Conservation (phyloP, 1,140 invertebrate species). For the Neelides sp. region DNA sequence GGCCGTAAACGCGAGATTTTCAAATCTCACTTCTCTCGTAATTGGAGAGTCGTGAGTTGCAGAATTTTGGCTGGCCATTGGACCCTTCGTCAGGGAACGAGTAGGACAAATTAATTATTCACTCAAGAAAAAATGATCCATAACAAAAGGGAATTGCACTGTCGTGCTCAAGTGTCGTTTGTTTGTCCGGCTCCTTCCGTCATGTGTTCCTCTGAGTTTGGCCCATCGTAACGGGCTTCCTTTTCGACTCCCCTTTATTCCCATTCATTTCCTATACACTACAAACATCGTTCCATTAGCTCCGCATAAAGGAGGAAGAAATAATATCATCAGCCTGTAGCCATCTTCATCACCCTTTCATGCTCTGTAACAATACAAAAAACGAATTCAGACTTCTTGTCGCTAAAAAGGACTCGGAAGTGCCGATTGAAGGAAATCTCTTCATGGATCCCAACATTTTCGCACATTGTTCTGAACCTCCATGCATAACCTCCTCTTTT, state of each 20-base stretch:
- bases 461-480: no score
- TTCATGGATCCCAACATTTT: neutral
- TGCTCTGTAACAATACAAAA: neutral
- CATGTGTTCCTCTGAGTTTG: constrained; percentile 17
- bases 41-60: constrained; percentile 19
- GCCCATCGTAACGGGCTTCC: constrained; percentile 6
- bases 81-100: neutral
- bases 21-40: no score
- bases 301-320: no score
- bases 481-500: neutral
- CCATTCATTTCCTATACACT: neutral
- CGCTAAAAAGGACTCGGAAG: no score
- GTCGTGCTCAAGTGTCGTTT: constrained; percentile 22
- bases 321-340: no score
- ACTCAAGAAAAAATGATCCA: constrained; percentile 16
- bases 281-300: no score
- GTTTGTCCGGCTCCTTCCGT: constrained; percentile 11
- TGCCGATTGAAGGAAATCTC: neutral
- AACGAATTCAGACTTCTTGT: neutral
- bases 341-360: neutral
- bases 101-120: constrained; percentile 20
- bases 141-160: constrained; percentile 22
- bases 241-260: neutral
- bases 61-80: no score
- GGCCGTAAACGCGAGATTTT: no score